Percentiles rank a stretch among this genome's conserved stretches.
These are phyloP conservation scores for Girardinichthys multiradiatus DNA, from an alignment of 2,113 vertebrate genomes.

Conservation along the genomic window DNA sequence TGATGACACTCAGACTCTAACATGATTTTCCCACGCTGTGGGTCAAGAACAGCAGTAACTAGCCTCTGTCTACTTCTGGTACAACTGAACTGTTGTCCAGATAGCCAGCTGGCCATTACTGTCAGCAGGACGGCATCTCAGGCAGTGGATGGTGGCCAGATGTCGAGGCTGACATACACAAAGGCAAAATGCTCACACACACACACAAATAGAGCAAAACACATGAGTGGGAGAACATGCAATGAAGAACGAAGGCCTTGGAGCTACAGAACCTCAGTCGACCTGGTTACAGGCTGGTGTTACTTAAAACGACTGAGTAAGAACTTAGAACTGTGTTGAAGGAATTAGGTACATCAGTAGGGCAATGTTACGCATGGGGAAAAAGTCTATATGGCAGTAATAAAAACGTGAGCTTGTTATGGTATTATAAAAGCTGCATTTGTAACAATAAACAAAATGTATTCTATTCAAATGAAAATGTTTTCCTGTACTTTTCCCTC, in stretches of 20 bases:
- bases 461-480: too few species aligned
- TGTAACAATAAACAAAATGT: too few species aligned
- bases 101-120: conserved; percentile 68
- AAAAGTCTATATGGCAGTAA: conserved; percentile 23
- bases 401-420: neutral
- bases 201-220: conserved; percentile 20
- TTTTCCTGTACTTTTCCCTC: too few species aligned
- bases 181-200: conserved; percentile 17
- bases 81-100: conserved; percentile 48
- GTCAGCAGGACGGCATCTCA: conserved; percentile 44
- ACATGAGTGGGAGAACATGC: conserved; percentile 41
- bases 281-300: conserved; percentile 49
- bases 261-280: conserved; percentile 53
- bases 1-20: neutral
- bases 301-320: conserved; percentile 41
- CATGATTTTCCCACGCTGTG: conserved; percentile 26
- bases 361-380: conserved; percentile 19
- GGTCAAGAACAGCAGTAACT: conserved; percentile 24
- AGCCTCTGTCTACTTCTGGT: conserved; percentile 32
- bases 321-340: conserved; percentile 37
- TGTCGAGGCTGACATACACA: conserved; percentile 35
- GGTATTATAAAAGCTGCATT: too few species aligned
- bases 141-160: conserved; percentile 61
- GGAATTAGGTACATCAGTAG: conserved; percentile 40
- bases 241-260: conserved; percentile 8